Percentiles rank a stretch among this genome's conserved stretches.
phyloP scores from a whole-genome alignment of 1,140 invertebrate species.

The Drosophila setifemur region DNA sequence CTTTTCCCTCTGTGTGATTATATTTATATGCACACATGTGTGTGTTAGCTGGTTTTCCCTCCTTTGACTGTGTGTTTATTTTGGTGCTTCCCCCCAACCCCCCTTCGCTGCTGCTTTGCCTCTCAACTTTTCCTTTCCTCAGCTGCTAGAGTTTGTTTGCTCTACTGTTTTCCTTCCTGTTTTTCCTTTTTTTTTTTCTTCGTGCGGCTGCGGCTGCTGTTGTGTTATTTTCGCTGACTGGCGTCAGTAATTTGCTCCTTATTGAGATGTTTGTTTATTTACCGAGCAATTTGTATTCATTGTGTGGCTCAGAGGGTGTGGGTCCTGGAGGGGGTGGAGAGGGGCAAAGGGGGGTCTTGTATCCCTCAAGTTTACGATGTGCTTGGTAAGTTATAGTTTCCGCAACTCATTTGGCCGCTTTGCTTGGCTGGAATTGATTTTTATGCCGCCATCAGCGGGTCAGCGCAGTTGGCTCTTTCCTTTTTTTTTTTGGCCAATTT shows the following conservation, averaged over 20 bases:
- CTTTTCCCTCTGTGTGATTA: conserved; percentile 23
- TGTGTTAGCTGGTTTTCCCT: conserved; percentile 21
- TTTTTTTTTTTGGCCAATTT: conserved; percentile 48
- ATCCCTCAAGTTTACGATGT: conserved; percentile 52
- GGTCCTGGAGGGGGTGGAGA: not conserved
- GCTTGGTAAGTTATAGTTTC: conserved; percentile 77
- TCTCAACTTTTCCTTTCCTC: conserved; percentile 2
- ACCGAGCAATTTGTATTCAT: conserved; percentile 81
- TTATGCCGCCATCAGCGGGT: conserved; percentile 56
- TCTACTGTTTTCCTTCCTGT: conserved; percentile 1
- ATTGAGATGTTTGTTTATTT: conserved; percentile 81
- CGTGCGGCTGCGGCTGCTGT: not conserved
- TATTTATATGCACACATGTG: conserved; percentile 48
- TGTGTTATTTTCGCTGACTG: conserved; percentile 66
- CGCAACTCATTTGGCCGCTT: conserved; percentile 77
- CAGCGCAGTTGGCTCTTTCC: conserved; percentile 10
- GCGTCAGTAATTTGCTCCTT: conserved; percentile 80
- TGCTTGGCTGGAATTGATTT: conserved; percentile 70
- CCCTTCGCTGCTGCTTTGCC: not conserved
- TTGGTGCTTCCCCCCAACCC: conserved; percentile 21
- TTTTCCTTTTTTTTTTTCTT: not conserved
- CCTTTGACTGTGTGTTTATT: conserved; percentile 67
- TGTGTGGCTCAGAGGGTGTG: conserved; percentile 54
- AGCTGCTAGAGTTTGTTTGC: conserved; percentile 32
- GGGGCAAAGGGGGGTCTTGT: not conserved